Base-by-base conservation (phyloP, 2,888 invertebrate species). In the Drosophila lutescens region DNA sequence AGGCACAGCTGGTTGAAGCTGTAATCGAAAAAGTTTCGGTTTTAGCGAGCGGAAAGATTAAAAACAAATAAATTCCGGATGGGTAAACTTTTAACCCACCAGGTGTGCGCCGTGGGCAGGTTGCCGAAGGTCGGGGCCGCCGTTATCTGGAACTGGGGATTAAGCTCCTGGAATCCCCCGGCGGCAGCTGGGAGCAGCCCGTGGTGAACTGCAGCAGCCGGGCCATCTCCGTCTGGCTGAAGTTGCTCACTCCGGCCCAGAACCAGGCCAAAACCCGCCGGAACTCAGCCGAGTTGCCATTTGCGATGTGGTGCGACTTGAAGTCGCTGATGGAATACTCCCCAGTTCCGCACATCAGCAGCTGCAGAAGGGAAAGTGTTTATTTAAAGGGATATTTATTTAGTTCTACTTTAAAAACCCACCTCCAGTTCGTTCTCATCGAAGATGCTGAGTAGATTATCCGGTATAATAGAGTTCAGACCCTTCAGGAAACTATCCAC, bases 371-470 rank as follows among this genome's bases (percentile, higher is more conserved):
- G 3, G 0, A 8, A 80, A 81, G 86, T 83, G 77, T 77, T 20
- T 13, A 36, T 26, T 36, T 15, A 34, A 10, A n/a, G 7, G 1
- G 15, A 20, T 12, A 5, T 23, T 23, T 23, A 23, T 20, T n/a
- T 34, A 8, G 2, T n/a, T 38, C 38, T 2, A n/a, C n/a, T 7
- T 38, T 20, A 2, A 6, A 6, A 2, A 44, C 72, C 91, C 91
- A 97, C 97, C 96, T 98, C 98, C 30, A 98, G 93, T 93, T 98
- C 98, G 93, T 98, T 97, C 93, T 98, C 98, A 93, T 98, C 98
- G 93, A 98, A 98, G 91, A 98, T 98, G 90, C 97, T 97, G 73
- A 98, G 94, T 83, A 98, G 94, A 93, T 97, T 97, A 93, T 97
- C 97, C 5, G 98, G 98, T 89, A 98, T 97, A 44, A 98, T 95